Evolutionary conservation across 2,113 vertebrate genomes (phyloP).

Genomic region (Chamaea fasciata): DNA sequence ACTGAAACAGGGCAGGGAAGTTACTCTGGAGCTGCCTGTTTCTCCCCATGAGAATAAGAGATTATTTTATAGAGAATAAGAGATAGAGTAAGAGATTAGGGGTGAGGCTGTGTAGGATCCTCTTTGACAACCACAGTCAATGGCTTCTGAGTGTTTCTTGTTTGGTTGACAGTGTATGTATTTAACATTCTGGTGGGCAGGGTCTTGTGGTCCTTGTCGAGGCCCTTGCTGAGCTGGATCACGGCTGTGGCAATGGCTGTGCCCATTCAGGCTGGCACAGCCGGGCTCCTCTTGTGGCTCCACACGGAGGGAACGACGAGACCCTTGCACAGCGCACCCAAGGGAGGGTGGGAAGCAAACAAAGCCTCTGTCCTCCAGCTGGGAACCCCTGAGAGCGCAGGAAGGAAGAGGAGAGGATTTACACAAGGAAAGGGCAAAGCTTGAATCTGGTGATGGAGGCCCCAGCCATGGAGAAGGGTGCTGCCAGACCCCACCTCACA

Average conservation of each 20-base stretch:
- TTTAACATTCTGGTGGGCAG: neutral
- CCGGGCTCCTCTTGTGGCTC: accelerated
- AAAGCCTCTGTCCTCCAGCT: neutral
- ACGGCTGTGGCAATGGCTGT: accelerated
- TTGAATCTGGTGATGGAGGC: neutral
- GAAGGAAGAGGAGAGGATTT: accelerated
- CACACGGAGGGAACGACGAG: accelerated
- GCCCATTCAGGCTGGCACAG: neutral
- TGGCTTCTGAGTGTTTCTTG: neutral
- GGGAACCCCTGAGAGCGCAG: neutral
- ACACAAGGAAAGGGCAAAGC: neutral
- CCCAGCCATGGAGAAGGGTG: neutral
- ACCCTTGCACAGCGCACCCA: accelerated
- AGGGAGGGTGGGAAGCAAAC: neutral
- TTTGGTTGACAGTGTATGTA: neutral
- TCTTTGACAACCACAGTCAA: neutral
- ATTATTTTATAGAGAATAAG: too few species aligned
- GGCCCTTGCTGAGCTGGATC: neutral
- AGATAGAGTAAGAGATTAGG: neutral
- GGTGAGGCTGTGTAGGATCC: neutral
- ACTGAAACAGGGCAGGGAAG: neutral
- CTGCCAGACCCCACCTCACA: neutral
- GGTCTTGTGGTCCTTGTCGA: accelerated
- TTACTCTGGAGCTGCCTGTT: neutral
- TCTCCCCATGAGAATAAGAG: neutral